These are phyloP conservation scores for Epizoanthus ramosus DNA, from an alignment of 92 coral and sea anemone genomes.

Conservation along the genomic window DNA sequence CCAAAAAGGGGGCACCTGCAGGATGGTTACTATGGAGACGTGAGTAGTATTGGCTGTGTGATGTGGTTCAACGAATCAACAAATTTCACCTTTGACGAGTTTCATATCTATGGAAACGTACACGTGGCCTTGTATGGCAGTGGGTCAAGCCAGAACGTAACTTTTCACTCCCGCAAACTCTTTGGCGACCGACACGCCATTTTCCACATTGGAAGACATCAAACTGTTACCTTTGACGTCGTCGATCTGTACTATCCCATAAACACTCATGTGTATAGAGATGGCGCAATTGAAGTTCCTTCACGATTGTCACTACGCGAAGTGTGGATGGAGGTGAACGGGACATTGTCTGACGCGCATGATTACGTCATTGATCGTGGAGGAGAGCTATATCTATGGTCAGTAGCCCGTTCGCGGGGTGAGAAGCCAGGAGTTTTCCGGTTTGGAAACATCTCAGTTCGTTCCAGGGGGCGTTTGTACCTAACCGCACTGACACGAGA, in stretches of 20 bases:
- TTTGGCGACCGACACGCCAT: constrained; percentile 71
- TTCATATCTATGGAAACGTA: constrained; percentile 73
- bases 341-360: constrained; percentile 65
- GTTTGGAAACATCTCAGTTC: constrained; percentile 63
- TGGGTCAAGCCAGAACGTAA: constrained; percentile 52
- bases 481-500: constrained; percentile 56
- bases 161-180: constrained; percentile 49
- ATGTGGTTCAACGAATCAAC: constrained; percentile 67
- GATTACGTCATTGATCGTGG: constrained; percentile 67
- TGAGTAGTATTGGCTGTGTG: constrained; percentile 54
- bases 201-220: constrained; percentile 68
- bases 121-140: constrained; percentile 66
- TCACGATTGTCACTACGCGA: constrained; percentile 59
- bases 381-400: constrained; percentile 72
- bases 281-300: constrained; percentile 64
- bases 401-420: constrained; percentile 61
- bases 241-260: constrained; percentile 72
- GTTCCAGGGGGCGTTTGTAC: constrained; percentile 65
- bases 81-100: constrained; percentile 57
- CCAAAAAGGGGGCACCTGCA: constrained; percentile 55
- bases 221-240: constrained; percentile 62
- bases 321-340: constrained; percentile 78
- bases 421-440: constrained; percentile 60
- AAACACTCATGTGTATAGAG: constrained; percentile 64
- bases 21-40: constrained; percentile 62